These are phyloP conservation scores for Nephrotoma flavescens DNA, from an alignment of 2,888 invertebrate genomes.

Conservation along the genomic window DNA sequence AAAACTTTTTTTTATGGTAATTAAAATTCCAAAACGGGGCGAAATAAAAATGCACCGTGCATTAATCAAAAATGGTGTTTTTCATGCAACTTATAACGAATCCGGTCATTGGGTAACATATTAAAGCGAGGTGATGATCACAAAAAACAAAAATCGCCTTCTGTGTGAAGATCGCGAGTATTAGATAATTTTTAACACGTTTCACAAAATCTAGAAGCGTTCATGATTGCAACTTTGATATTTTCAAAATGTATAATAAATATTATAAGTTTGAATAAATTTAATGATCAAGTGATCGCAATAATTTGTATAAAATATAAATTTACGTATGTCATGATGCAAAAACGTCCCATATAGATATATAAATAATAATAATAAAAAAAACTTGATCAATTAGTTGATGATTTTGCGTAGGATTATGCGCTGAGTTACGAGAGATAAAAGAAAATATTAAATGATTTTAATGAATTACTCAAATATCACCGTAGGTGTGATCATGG, in stretches of 20 bases:
- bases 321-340: no score
- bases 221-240: neutral
- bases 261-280: neutral
- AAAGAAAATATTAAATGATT: neutral
- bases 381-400: neutral
- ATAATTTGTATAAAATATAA: neutral
- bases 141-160: neutral
- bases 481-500: neutral
- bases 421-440: neutral
- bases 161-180: neutral
- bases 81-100: neutral
- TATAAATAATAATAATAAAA: neutral
- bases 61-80: neutral
- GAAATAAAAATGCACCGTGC: neutral
- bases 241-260: neutral
- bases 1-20: neutral
- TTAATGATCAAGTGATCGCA: neutral
- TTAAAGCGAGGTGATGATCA: neutral
- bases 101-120: no score
- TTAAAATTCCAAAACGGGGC: neutral
- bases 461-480: neutral
- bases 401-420: neutral
- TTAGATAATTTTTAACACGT: no score
- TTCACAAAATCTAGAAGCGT: no score
- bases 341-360: no score